Evolutionary conservation across 1,140 invertebrate genomes (phyloP).

Genomic region (Pectinophora gossypiella): DNA sequence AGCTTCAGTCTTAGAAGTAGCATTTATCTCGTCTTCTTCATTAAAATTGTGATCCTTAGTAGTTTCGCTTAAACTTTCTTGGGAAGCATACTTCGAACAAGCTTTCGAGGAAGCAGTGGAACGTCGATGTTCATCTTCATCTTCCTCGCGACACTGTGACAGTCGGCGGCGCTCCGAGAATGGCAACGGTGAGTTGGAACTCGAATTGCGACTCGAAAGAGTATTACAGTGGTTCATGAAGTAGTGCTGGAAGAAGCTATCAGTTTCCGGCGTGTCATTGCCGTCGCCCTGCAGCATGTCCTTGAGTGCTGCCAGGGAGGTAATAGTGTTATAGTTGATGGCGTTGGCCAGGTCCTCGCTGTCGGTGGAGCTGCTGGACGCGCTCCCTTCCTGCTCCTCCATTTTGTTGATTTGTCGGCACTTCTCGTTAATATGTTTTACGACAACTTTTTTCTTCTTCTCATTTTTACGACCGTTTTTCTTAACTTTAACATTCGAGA

Average conservation of each 20-base stretch:
- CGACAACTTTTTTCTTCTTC: slow-evolving; percentile 53
- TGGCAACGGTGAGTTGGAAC: slow-evolving; percentile 73
- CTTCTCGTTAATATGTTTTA: slow-evolving; percentile 22
- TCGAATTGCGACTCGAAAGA: slow-evolving; percentile 77
- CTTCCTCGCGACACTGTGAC: slow-evolving; percentile 88
- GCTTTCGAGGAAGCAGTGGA: slow-evolving; percentile 19
- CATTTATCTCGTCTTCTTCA: neutral
- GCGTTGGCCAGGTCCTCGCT: slow-evolving; percentile 79
- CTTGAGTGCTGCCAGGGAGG: slow-evolving; percentile 80
- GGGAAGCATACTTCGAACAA: slow-evolving; percentile 27
- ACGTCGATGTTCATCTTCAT: slow-evolving; percentile 78
- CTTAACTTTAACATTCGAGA: slow-evolving; percentile 38
- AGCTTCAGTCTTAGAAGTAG: slow-evolving; percentile 11
- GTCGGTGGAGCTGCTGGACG: slow-evolving; percentile 77
- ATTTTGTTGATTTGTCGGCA: slow-evolving; percentile 36
- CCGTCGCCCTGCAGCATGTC: slow-evolving; percentile 79
- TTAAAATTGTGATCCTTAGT: slow-evolving; percentile 16
- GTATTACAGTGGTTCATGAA: slow-evolving; percentile 83
- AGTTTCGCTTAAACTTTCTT: slow-evolving; percentile 6
- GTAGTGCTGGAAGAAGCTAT: slow-evolving; percentile 83
- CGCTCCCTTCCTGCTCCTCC: slow-evolving; percentile 26
- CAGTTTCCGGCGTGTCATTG: slow-evolving; percentile 78
- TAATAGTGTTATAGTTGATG: slow-evolving; percentile 82
- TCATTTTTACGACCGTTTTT: slow-evolving; percentile 52
- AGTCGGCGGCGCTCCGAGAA: slow-evolving; percentile 81